phyloP scores from a whole-genome alignment of 1,140 invertebrate species.

The Agraylea sexmaculata region DNA sequence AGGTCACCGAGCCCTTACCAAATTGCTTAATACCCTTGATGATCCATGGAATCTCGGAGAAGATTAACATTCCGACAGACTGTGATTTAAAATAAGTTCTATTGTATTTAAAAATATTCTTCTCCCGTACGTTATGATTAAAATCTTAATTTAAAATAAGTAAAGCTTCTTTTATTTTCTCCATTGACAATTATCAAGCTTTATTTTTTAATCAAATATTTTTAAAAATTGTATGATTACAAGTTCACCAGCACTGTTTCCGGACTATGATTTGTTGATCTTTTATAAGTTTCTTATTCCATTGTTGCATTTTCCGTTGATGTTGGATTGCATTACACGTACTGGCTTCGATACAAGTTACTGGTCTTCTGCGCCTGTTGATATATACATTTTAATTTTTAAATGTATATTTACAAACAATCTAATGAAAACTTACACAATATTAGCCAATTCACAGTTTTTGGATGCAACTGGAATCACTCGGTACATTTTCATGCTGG shows the following conservation, averaged over 20 bases:
- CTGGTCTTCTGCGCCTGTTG: conserved; percentile 26
- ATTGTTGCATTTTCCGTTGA: conserved; percentile 29
- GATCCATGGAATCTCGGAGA: conserved; percentile 38
- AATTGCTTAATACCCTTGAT: conserved; percentile 30
- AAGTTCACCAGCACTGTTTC: conserved; percentile 25
- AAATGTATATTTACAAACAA: neutral
- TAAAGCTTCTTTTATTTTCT: neutral
- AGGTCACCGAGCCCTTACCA: conserved; percentile 33
- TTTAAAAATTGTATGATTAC: conserved; percentile 8
- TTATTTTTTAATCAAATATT: conserved; percentile 7
- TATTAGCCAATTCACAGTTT: conserved; percentile 19
- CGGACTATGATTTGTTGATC: conserved; percentile 26
- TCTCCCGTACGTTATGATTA: neutral
- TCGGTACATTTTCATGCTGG: conserved; percentile 28
- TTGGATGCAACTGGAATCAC: conserved; percentile 24
- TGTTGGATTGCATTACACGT: conserved; percentile 35
- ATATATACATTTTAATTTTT: neutral
- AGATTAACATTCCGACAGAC: conserved; percentile 21
- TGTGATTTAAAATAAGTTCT: neutral
- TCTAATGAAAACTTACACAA: conserved; percentile 9
- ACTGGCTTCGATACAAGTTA: conserved; percentile 38
- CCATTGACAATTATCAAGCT: neutral
- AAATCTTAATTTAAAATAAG: neutral
- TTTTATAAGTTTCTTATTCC: conserved; percentile 27
- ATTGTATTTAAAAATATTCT: neutral